These are phyloP conservation scores for Lordiphosa collinella DNA, from an alignment of 1,140 invertebrate genomes.

Conservation along the genomic window DNA sequence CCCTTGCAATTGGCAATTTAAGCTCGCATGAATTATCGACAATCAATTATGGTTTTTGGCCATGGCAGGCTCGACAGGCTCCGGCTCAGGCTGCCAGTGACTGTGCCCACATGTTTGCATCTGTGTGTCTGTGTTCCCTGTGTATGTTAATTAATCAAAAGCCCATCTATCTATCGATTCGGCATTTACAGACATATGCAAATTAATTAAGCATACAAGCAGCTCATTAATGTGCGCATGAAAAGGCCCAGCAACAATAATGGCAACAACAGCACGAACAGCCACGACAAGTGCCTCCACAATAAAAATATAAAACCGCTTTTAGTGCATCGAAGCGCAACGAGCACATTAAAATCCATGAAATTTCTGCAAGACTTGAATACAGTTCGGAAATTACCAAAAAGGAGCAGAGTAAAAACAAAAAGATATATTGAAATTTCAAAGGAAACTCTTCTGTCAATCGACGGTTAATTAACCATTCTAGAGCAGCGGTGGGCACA, in stretches of 20 bases:
- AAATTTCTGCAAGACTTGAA: too few species aligned
- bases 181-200: constrained; percentile 75
- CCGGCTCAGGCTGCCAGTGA: constrained; percentile 6
- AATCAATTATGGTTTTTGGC: constrained; percentile 76
- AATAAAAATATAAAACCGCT: neutral
- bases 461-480: too few species aligned
- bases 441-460: too few species aligned
- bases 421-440: neutral
- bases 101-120: constrained; percentile 8
- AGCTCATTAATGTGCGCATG: constrained; percentile 67
- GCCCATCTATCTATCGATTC: constrained; percentile 72
- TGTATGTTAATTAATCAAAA: constrained; percentile 74
- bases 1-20: constrained; percentile 73
- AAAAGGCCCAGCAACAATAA: constrained; percentile 27
- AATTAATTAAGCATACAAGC: constrained; percentile 73
- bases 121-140: constrained; percentile 16
- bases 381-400: too few species aligned
- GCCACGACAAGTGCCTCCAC: constrained; percentile 6
- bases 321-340: constrained; percentile 8
- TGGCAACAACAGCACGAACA: neutral
- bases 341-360: too few species aligned
- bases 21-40: constrained; percentile 76
- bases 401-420: too few species aligned
- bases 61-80: constrained; percentile 39
- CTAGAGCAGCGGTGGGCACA: too few species aligned